Evolutionary conservation across 1,140 invertebrate species (phyloP), one percentile per base, ranked within the genome.

Genomic region (Saccostrea cuccullata): DNA sequence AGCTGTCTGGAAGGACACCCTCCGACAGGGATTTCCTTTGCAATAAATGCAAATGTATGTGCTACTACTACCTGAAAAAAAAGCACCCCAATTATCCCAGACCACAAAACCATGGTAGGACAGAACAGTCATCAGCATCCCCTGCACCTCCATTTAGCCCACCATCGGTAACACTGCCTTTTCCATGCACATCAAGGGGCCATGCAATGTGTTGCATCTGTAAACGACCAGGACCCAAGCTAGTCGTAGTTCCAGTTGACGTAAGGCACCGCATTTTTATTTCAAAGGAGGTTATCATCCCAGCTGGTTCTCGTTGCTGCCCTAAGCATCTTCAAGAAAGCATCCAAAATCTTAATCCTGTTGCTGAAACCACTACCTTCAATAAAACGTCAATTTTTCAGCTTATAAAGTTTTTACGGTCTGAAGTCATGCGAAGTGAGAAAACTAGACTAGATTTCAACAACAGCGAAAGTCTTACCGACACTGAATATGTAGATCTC

Each of bases 181-280:
- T 85, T 17, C 87, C 83, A 17, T 58, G 64, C 47, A 67, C 85
- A 26, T 55, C 70, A 11, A 88, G 58, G 26, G 84, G 84, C 36
- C 87, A 86, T 82, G 70, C 87, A 0, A 85, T 55, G 67, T 88
- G 87, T 58, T 88, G 84, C 47, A 47, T 88, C 23, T 88, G 87
- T 64, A 88, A 88, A 40, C 26, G 26, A 82, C 55, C 64, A 64
- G 87, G 87, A 17, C 87, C 73, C 26, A 88, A 82, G 36, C 67
- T 88, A 30, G 40, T 88, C 82, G 87, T 82, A n/a, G 87, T 86
- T 82, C 73, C 55, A 13, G 6, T 26, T 11, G 85, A 73, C 17
- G 9, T 67, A 20, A 17, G 85, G 20, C 64, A 40, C n/a, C 17
- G 55, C 56, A 60, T 36, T 36, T 36, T 36, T 36, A 36, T 36